A percentile compares a stretch with the other conserved stretches of the same genome.
These are phyloP conservation scores for Strigops habroptila DNA, from an alignment of 2,113 vertebrate genomes.

Conservation along the genomic window DNA sequence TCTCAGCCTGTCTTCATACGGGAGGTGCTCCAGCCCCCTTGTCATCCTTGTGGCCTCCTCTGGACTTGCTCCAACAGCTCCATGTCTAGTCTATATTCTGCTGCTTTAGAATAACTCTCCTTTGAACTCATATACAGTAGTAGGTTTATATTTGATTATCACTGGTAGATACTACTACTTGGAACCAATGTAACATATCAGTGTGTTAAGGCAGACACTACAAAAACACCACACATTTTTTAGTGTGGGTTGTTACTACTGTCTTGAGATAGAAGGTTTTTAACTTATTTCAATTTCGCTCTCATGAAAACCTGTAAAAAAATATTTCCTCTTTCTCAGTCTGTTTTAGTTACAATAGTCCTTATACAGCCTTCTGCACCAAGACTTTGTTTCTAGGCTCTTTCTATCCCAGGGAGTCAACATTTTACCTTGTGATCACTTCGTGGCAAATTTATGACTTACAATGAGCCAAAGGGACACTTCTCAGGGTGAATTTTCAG, in stretches of 20 bases:
- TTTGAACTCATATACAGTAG: background rate
- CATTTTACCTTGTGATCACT: background rate
- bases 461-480: background rate
- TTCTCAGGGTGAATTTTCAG: background rate
- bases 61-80: background rate
- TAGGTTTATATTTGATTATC: background rate
- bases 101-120: background rate
- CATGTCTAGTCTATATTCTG: background rate
- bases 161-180: background rate
- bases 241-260: background rate
- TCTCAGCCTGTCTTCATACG: background rate
- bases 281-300: background rate
- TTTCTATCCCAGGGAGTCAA: background rate
- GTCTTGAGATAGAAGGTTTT: background rate
- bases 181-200: background rate
- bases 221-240: background rate
- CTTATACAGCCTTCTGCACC: background rate
- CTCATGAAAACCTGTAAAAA: background rate
- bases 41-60: background rate
- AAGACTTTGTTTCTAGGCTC: background rate
- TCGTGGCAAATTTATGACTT: background rate
- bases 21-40: background rate
- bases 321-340: background rate
- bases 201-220: background rate
- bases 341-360: background rate